Conservation (phyloP, 2,797 vertebrate genomes). For the Acipenser transmontanus region DNA sequence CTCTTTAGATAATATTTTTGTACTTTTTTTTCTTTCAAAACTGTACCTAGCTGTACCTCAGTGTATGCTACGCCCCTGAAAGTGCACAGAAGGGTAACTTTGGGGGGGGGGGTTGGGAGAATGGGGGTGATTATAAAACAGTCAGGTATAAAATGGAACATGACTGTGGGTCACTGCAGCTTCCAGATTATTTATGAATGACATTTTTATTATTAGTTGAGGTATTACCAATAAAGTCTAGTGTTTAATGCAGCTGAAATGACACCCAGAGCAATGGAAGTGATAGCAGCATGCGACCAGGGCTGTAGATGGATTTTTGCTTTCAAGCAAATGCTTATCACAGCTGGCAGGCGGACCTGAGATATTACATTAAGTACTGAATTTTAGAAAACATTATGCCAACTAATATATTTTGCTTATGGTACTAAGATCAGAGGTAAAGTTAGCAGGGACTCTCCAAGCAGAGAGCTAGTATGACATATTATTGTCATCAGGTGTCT, state of each 20-base stretch:
- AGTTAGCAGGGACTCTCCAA: background rate
- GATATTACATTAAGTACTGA: slow-evolving; percentile 1
- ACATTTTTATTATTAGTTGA: too few relatives aligned
- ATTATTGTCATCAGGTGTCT: background rate
- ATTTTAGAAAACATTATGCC: background rate
- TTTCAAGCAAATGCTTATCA: background rate
- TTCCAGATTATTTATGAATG: too few relatives aligned
- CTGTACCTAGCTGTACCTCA: too few relatives aligned
- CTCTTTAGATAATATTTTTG: too few relatives aligned
- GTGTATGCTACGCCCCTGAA: too few relatives aligned
- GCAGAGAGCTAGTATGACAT: background rate
- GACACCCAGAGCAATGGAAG: background rate
- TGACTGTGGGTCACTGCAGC: too few relatives aligned
- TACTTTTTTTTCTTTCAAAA: too few relatives aligned
- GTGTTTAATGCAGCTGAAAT: background rate
- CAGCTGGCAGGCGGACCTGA: background rate
- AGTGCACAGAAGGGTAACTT: too few relatives aligned
- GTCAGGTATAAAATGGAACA: too few relatives aligned
- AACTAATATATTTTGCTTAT: background rate
- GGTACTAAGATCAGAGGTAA: background rate
- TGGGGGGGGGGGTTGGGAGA: too few relatives aligned
- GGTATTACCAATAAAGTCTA: background rate
- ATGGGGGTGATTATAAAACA: too few relatives aligned
- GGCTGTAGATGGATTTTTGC: background rate
- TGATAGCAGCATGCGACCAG: background rate